Evolutionary conservation across 2,888 invertebrate genomes (phyloP), one percentile per base, ranked within the genome.

Genomic region (Chouioia cunea): DNA sequence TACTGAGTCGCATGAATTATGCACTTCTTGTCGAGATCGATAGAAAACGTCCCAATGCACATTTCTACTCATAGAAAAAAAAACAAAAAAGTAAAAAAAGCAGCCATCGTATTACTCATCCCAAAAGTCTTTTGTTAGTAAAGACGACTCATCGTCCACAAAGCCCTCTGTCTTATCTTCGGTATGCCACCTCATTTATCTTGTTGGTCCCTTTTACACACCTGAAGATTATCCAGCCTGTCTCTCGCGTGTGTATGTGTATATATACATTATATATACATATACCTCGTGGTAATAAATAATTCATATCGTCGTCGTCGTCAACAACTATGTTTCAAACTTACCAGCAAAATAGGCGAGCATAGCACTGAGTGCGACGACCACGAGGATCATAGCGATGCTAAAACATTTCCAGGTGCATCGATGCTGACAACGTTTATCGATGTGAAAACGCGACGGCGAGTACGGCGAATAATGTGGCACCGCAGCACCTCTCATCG

Each of bases 391-490:
- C 88, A 97, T 93, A 81, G 94, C 92, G 86, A 97, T 95, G 87
- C 96, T 95, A 86, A 95, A 93, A 87, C 97, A 97, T 88, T 96
- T 96, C 97, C 97, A 97, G 85, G 96, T 95, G 90, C 97, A 97
- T 79, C 95, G 91, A 87, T 95, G 95, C 86, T 94, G 94, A 88
- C 95, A 96, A 79, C 95, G 91, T 88, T 96, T 96, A 89, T 96
- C 95, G 89, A 96, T 94, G 90, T 95, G 95, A 89, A 96, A 96
- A 87, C 96, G 92, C 85, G 95, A 95, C 85, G 95, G 95, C 81
- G 95, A 95, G 89, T 95, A 95, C 77, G 95, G 94, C 85, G 94
- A 94, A 81, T 95, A 94, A 86, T 94, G 94, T 80, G 93, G 92
- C 83, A 93, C 91, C 80, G 89, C 88, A 68, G 89, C 88, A 77